These are phyloP conservation scores for Hippocampus guttulatus DNA, from an alignment of 2,113 vertebrate species.

Conservation along the genomic window DNA sequence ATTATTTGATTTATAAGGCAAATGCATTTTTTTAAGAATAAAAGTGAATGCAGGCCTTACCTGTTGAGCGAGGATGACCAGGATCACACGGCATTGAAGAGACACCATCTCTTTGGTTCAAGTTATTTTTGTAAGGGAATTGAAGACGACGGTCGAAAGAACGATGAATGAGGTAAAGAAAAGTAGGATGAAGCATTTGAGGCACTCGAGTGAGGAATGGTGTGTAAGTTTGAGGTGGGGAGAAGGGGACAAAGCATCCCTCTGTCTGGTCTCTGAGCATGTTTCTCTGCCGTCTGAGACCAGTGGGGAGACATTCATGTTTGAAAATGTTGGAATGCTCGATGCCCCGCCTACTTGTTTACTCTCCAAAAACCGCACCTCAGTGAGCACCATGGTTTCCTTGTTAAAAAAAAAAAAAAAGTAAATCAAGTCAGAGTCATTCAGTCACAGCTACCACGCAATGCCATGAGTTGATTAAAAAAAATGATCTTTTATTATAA, in stretches of 20 bases:
- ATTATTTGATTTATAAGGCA: background rate
- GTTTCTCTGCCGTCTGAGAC: conserved; percentile 72
- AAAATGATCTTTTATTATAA: no score
- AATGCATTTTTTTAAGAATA: background rate
- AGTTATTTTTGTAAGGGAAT: conserved; percentile 40
- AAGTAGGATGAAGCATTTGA: conserved; percentile 32
- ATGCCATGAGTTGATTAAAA: no score
- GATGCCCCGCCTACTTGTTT: conserved; percentile 38
- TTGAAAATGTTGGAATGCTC: conserved; percentile 50
- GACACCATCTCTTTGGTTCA: conserved; percentile 75
- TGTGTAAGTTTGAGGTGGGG: conserved; percentile 36
- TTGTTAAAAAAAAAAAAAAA: background rate
- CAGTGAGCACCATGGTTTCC: background rate
- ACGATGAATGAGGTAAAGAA: background rate
- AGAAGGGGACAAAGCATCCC: conserved; percentile 82
- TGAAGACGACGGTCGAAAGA: background rate
- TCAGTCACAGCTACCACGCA: no score
- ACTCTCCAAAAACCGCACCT: conserved; percentile 16
- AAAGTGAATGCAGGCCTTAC: conserved; percentile 66
- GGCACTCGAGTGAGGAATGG: conserved; percentile 23
- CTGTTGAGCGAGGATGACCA: conserved; percentile 75
- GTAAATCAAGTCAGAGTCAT: no score
- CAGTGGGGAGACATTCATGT: conserved; percentile 76
- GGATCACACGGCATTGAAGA: conserved; percentile 71
- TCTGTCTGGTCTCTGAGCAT: conserved; percentile 82